phyloP scores from a whole-genome alignment of 2,888 invertebrate genomes.

The Tineola bisselliella region DNA sequence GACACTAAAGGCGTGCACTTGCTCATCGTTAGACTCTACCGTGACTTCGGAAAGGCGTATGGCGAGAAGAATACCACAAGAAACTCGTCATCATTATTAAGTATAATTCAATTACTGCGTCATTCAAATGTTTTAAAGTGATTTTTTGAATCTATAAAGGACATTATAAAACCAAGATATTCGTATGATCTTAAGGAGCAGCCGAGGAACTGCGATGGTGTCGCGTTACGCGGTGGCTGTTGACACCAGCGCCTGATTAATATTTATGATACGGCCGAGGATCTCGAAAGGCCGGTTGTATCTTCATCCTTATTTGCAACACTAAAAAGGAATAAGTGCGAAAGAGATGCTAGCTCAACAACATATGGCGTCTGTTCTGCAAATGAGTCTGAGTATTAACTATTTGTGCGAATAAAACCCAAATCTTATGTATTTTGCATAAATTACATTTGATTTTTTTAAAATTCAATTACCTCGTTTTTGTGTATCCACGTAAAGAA shows the following conservation, averaged over 20 bases:
- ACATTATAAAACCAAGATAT: slow-evolving; percentile 4
- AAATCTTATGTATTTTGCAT: slow-evolving; percentile 30
- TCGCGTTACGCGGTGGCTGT: slow-evolving; percentile 69
- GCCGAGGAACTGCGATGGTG: slow-evolving; percentile 55
- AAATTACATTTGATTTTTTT: slow-evolving; percentile 19
- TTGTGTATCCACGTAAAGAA: too few relatives aligned
- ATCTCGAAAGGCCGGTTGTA: slow-evolving; percentile 67
- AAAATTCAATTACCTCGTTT: too few relatives aligned
- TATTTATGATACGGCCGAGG: slow-evolving; percentile 68
- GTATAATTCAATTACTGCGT: too few relatives aligned
- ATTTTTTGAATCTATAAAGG: background rate
- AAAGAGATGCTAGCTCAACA: slow-evolving; percentile 18
- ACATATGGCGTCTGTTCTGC: slow-evolving; percentile 47
- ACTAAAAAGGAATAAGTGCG: background rate
- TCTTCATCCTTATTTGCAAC: slow-evolving; percentile 29
- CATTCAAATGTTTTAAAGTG: too few relatives aligned
- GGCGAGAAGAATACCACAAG: too few relatives aligned
- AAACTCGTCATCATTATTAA: too few relatives aligned
- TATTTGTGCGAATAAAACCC: slow-evolving; percentile 60
- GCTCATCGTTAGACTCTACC: too few relatives aligned
- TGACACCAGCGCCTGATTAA: slow-evolving; percentile 69
- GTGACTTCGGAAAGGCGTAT: too few relatives aligned
- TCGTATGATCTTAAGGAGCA: slow-evolving; percentile 40
- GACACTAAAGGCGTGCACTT: too few relatives aligned
- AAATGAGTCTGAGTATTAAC: slow-evolving; percentile 21